These are phyloP conservation scores for Hyposmocoma kahamanoa DNA, from an alignment of 1,140 invertebrate genomes.

Conservation along the genomic window DNA sequence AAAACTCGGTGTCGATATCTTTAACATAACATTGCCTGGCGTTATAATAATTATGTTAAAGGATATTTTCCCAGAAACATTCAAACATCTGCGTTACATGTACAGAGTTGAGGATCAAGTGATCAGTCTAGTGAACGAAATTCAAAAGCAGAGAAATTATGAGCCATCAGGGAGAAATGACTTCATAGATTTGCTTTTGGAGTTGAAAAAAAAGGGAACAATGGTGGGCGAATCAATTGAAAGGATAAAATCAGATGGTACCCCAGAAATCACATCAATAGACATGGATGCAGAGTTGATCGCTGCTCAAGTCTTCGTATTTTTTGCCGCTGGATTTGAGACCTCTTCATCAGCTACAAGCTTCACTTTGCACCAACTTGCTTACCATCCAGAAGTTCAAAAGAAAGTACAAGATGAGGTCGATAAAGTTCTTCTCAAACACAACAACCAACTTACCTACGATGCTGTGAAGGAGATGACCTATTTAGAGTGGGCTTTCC, in stretches of 20 bases:
- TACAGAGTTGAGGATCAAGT: background rate
- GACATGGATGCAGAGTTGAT: background rate
- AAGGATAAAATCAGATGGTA: background rate
- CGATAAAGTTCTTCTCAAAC: background rate
- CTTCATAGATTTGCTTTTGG: background rate
- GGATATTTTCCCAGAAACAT: background rate
- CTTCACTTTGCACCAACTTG: background rate
- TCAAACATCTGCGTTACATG: background rate
- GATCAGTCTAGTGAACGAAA: background rate
- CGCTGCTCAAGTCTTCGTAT: constrained; percentile 2
- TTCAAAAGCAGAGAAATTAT: background rate
- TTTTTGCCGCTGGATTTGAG: constrained; percentile 3
- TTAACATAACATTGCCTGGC: background rate
- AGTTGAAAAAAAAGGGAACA: background rate
- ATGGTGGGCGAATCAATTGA: constrained; percentile 1
- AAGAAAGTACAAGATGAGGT: background rate
- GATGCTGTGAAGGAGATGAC: background rate
- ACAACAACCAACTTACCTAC: background rate
- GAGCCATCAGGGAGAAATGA: background rate
- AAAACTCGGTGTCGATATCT: background rate
- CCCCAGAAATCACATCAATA: background rate
- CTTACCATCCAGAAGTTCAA: background rate
- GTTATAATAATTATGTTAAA: background rate
- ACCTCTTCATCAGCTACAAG: constrained; percentile 3
- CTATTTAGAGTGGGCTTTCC: background rate